Base-by-base conservation (phyloP, 2,797 vertebrate genomes). In the Falco concolor region DNA sequence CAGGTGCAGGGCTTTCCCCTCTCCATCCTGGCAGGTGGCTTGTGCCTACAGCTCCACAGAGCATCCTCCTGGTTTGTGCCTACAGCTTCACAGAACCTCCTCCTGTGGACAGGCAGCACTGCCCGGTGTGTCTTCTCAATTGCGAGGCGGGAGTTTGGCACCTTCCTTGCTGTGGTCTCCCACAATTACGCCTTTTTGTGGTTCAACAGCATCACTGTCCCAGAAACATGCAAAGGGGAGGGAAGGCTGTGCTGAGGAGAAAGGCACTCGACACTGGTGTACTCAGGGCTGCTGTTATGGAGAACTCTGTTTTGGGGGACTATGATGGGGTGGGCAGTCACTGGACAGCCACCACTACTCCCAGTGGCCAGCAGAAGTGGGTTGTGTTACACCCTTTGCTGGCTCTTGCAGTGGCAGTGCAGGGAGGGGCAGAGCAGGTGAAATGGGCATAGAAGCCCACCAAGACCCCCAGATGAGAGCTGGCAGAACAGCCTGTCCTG, bases 11-110 rank as follows among this genome's bases (percentile, higher is more conserved):
- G 36, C n/a, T 87, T 64, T 19, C 36, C 40, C 22, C 2, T 6
- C 38, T 53, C 70, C 10, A 3, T 11, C 40, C 34, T 0, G 0
- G 3, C 6, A 8, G 4, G 10, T 23, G 23, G 15, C 45, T 53
- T 61, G 85, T 4, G 4, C 27, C 50, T n/a, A 2, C 5, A 3
- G 28, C 13, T 53, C 49, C 5, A 5, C 49, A 25, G 13, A 40
- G 40, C 40, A 40, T 40, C 40, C 40, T 40, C 40, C 40, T 15
- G 40, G 15, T 49, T 53, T 61, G 85, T 4, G 4, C 28, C 50
- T n/a, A 2, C 5, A 3, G 28, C 12, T 53, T 44, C 5, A 5
- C 49, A 25, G 8, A 72, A n/a, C 38, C 64, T 53, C 13, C 44
- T 40, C 36, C 65, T 23, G 27, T 1, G 1, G 50, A n/a, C 23